Conservation (phyloP, 2,113 vertebrate genomes). For the Centropus bengalensis region DNA sequence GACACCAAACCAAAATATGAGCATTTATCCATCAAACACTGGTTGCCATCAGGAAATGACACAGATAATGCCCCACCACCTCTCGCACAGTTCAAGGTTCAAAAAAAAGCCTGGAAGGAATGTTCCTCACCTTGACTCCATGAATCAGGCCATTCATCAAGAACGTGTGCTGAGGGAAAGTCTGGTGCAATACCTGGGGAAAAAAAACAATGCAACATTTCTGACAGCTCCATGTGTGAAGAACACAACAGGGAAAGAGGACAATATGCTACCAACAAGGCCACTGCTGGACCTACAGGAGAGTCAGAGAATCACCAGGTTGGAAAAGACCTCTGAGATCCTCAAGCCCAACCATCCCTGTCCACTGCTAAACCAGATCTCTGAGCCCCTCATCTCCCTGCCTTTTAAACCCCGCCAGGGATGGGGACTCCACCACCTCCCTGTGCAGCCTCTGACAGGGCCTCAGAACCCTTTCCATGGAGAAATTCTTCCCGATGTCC, state of each 20-base stretch:
- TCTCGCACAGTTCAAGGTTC: background rate
- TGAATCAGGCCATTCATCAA: constrained; percentile 94
- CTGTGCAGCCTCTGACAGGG: no score
- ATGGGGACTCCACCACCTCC: no score
- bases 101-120: background rate
- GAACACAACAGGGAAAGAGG: background rate
- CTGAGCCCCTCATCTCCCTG: no score
- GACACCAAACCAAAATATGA: background rate
- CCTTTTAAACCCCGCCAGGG: no score
- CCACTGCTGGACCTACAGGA: fast-evolving
- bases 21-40: background rate
- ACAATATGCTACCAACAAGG: background rate
- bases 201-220: background rate
- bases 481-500: background rate
- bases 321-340: no score
- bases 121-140: constrained; percentile 86
- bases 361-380: no score
- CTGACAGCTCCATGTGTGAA: background rate
- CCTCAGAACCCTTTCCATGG: no score
- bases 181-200: constrained; percentile 86
- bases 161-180: constrained; percentile 92
- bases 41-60: background rate
- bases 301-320: background rate
- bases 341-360: no score
- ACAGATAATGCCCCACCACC: background rate